These are phyloP conservation scores for Cheilinus undulatus DNA, from an alignment of 2,113 vertebrate species.

Conservation along the genomic window DNA sequence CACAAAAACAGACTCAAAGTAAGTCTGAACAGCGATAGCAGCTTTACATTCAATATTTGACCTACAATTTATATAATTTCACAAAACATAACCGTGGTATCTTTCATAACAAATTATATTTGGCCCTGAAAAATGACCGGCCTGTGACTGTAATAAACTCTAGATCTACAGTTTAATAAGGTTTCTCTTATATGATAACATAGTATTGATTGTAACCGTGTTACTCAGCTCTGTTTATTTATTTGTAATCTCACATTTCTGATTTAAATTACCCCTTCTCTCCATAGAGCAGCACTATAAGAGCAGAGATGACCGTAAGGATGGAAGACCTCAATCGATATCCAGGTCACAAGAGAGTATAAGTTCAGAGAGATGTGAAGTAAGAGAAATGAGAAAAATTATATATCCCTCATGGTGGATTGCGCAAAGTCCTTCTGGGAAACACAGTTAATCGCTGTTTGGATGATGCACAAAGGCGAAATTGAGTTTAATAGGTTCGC, in stretches of 20 bases:
- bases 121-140: background rate
- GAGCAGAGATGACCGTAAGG: constrained; percentile 21
- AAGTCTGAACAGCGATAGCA: background rate
- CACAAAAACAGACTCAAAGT: constrained; percentile 1
- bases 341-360: constrained; percentile 43
- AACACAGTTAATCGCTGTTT: constrained; percentile 27
- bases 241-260: constrained; percentile 5
- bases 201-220: constrained; percentile 35
- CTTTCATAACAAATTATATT: background rate
- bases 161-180: background rate
- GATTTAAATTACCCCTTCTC: background rate
- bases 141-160: background rate
- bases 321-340: constrained; percentile 54
- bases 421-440: constrained; percentile 36
- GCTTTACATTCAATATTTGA: background rate
- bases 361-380: constrained; percentile 48
- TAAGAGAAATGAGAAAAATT: constrained; percentile 41
- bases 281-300: constrained; percentile 11
- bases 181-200: constrained; percentile 17
- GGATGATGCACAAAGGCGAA: background rate
- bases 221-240: constrained; percentile 2
- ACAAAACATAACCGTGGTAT: background rate
- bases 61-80: too few relatives aligned
- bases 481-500: constrained; percentile 1
- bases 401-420: constrained; percentile 30